These are phyloP conservation scores for Xanthorhoe spadicearia DNA, from an alignment of 2,888 invertebrate species.

Conservation along the genomic window DNA sequence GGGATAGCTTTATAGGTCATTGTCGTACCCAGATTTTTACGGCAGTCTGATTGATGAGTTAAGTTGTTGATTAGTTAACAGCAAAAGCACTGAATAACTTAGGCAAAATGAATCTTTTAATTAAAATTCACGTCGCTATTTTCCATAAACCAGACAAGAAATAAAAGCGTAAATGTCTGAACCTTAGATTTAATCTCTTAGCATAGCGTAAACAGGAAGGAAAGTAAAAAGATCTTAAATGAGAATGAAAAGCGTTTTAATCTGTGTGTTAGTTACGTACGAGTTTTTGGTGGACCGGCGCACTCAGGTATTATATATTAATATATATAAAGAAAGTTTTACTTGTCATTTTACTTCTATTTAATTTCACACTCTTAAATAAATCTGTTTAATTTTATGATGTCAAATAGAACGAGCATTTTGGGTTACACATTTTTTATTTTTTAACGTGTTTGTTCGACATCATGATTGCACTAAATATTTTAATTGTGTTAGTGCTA, in stretches of 20 bases:
- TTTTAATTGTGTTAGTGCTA: not conserved
- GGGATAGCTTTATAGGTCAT: conserved; percentile 15
- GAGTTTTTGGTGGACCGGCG: conserved; percentile 41
- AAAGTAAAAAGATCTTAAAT: conserved; percentile 74
- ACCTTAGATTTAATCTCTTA: conserved; percentile 74
- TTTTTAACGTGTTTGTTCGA: not conserved
- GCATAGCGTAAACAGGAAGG: conserved; percentile 68
- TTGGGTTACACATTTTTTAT: not conserved
- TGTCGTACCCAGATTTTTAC: conserved; percentile 10
- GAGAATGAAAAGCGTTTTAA: conserved; percentile 80
- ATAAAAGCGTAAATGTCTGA: conserved; percentile 25
- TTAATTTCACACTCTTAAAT: not conserved
- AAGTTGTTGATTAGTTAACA: conserved; percentile 5
- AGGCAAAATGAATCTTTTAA: not conserved
- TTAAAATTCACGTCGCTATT: not conserved
- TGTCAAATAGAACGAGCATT: not conserved
- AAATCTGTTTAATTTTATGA: not conserved
- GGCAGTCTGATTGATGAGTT: conserved; percentile 7
- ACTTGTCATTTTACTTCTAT: not conserved
- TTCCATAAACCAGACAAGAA: conserved; percentile 8
- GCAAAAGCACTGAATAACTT: not conserved
- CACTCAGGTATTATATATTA: conserved; percentile 15
- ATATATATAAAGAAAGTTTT: conserved; percentile 16
- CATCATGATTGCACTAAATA: not conserved
- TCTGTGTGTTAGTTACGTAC: conserved; percentile 73